A percentile compares a stretch with the other conserved stretches of the same genome.
phyloP scores from a whole-genome alignment of 2,888 invertebrate genomes.

The Ceratothoa steindachneri region DNA sequence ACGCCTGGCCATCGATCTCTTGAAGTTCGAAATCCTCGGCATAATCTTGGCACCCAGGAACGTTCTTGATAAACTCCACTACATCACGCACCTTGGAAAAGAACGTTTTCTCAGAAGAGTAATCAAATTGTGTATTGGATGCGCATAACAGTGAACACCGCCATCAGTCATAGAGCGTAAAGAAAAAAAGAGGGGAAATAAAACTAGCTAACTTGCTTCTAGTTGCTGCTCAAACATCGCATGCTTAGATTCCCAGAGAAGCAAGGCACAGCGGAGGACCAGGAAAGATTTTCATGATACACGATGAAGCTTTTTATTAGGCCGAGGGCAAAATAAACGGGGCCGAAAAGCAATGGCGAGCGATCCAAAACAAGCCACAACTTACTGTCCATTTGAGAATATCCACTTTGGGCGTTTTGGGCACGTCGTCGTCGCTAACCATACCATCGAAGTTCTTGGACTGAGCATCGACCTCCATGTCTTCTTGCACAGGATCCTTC shows the following conservation, averaged over 20 bases:
- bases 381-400: constrained; percentile 62
- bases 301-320: too few species aligned
- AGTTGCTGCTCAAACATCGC: too few species aligned
- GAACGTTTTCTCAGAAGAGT: constrained; percentile 17
- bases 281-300: too few species aligned
- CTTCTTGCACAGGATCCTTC: neutral
- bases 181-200: neutral
- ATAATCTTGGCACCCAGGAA: constrained; percentile 86
- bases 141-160: neutral
- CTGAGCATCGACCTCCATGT: neutral
- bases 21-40: constrained; percentile 92
- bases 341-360: too few species aligned
- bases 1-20: constrained; percentile 92
- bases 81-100: constrained; percentile 71
- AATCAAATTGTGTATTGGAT: neutral
- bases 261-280: too few species aligned
- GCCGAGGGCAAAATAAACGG: too few species aligned
- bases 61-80: constrained; percentile 76
- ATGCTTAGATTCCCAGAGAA: too few species aligned
- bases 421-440: neutral
- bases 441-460: neutral
- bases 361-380: too few species aligned
- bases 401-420: constrained; percentile 57
- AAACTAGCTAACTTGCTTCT: too few species aligned
- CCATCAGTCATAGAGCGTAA: neutral